Evolutionary conservation across 2,113 vertebrate species (phyloP).

Genomic region (Trichechus manatus): DNA sequence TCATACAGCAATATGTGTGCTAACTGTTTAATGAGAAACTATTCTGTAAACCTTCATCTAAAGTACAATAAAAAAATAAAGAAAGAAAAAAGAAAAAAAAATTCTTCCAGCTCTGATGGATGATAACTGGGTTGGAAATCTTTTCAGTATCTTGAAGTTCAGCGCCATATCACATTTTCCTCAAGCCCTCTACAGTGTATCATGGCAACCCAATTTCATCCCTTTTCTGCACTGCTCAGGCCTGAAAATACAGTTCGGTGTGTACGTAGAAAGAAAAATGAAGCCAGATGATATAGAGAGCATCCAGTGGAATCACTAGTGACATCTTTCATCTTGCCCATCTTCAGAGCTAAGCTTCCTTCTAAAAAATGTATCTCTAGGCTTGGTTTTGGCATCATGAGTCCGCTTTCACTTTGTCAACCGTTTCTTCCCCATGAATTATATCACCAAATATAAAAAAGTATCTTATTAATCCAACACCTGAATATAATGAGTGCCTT

Average conservation of each 20-base stretch:
- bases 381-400: neutral
- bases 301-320: neutral
- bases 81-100: neutral
- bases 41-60: too few species aligned
- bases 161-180: slow-evolving; percentile 11
- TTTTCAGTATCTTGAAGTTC: slow-evolving; percentile 13
- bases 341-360: neutral
- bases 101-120: slow-evolving; percentile 1
- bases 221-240: neutral
- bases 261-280: neutral
- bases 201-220: slow-evolving; percentile 31
- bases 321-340: neutral
- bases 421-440: neutral
- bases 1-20: too few species aligned
- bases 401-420: neutral
- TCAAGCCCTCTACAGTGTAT: neutral
- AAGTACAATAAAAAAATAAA: too few species aligned
- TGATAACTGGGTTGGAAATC: slow-evolving; percentile 44
- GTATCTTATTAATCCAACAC: slow-evolving; percentile 8
- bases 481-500: neutral
- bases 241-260: slow-evolving; percentile 9
- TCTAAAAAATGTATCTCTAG: neutral
- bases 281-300: neutral
- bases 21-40: too few species aligned
- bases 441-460: neutral